A percentile compares a stretch with the other conserved stretches of the same genome.
Evolutionary conservation across 2,113 vertebrate genomes (phyloP).

Genomic region (Andinoacara biseriatus): DNA sequence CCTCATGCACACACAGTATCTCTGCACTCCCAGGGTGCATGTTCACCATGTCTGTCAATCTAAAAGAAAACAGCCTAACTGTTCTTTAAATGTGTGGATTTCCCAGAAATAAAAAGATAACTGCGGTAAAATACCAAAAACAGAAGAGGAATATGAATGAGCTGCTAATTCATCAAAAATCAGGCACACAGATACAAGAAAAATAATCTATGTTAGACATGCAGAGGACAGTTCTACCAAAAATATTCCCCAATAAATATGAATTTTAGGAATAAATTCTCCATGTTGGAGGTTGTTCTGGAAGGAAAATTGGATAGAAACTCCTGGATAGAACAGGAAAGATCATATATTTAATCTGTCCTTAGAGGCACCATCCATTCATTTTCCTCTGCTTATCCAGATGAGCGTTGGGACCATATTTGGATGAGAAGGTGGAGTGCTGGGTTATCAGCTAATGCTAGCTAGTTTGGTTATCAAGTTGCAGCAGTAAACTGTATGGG

Average conservation of each 20-base stretch:
- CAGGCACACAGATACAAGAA: background rate
- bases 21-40: background rate
- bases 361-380: background rate
- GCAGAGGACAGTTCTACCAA: background rate
- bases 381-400: background rate
- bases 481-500: no score
- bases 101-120: background rate
- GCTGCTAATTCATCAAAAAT: background rate
- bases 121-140: background rate
- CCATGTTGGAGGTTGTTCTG: background rate
- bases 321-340: background rate
- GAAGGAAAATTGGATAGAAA: background rate
- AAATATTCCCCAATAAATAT: background rate
- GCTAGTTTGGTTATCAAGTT: no score
- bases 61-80: background rate
- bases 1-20: background rate
- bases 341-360: background rate
- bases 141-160: background rate
- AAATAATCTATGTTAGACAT: background rate
- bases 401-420: no score
- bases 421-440: no score
- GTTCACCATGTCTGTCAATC: background rate
- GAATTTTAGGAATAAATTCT: background rate
- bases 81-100: background rate
- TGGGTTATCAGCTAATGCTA: no score